A percentile compares a stretch with the other conserved stretches of the same genome.
Conservation (phyloP, 1,140 invertebrate genomes). For the roundworm (Caenorhabditis elegans) region DNA sequence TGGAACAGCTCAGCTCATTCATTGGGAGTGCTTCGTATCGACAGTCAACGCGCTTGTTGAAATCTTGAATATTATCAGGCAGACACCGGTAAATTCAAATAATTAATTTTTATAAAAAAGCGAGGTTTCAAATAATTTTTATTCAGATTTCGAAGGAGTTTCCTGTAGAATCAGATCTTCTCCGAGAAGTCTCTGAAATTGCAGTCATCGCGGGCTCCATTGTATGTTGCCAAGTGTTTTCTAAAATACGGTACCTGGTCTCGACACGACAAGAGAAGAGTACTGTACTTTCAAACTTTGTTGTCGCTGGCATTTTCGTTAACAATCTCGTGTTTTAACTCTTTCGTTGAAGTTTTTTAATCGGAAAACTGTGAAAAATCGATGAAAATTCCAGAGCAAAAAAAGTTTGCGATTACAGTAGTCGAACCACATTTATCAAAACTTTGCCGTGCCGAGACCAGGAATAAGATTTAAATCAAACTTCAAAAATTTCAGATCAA, state of each 20-base stretch:
- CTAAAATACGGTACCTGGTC: too few relatives aligned
- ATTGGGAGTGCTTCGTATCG: background rate
- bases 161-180: background rate
- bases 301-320: too few relatives aligned
- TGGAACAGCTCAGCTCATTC: background rate
- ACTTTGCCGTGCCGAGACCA: background rate
- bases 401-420: too few relatives aligned
- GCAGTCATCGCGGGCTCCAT: background rate
- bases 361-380: too few relatives aligned
- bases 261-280: too few relatives aligned
- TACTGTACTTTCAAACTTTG: too few relatives aligned
- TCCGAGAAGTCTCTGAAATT: background rate
- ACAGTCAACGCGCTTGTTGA: background rate
- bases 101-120: too few relatives aligned
- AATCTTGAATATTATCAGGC: background rate
- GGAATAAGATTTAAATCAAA: background rate
- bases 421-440: too few relatives aligned
- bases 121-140: background rate
- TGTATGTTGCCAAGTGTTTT: conserved; percentile 29
- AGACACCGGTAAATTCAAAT: background rate
- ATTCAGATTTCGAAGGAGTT: background rate
- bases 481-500: conserved; percentile 55
- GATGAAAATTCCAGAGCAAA: too few relatives aligned
- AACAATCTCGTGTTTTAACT: too few relatives aligned
- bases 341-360: too few relatives aligned